Conservation (phyloP, 2,113 vertebrate genomes). For the Dunckerocampus dactyliophorus region DNA sequence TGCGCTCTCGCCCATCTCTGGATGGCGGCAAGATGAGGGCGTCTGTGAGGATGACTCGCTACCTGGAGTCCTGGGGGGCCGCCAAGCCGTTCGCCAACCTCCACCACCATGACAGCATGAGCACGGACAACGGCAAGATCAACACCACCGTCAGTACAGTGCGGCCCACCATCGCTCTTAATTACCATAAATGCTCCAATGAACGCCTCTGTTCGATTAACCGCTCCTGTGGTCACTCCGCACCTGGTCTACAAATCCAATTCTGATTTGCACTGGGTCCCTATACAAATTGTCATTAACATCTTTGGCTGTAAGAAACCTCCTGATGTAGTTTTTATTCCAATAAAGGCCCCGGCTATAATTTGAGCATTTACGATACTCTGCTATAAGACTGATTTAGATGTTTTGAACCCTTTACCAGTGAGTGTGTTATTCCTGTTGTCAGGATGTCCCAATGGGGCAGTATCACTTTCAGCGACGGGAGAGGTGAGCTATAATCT, state of each 20-base stretch:
- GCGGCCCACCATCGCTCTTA: background rate
- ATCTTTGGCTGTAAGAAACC: too few species aligned
- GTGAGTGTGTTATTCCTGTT: constrained; percentile 5
- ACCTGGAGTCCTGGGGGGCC: constrained; percentile 98
- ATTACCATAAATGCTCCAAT: too few species aligned
- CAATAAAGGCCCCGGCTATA: too few species aligned
- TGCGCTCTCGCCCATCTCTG: constrained; percentile 81
- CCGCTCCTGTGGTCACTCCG: too few species aligned
- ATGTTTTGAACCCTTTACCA: too few species aligned
- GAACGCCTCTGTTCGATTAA: too few species aligned
- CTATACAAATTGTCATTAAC: too few species aligned
- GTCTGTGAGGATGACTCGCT: constrained; percentile 95
- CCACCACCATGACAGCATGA: constrained; percentile 96
- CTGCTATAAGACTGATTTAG: too few species aligned
- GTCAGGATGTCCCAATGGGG: constrained; percentile 91
- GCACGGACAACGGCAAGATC: constrained; percentile 94
- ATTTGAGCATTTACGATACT: too few species aligned
- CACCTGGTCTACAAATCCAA: too few species aligned
- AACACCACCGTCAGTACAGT: constrained; percentile 82
- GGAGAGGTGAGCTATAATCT: constrained; percentile 78
- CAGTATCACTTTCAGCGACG: constrained; percentile 89
- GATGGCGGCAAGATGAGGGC: constrained; percentile 94
- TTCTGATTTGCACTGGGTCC: too few species aligned
- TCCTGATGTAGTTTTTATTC: too few species aligned
- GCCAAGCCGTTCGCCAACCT: constrained; percentile 97